A percentile compares a stretch with the other conserved stretches of the same genome.
phyloP scores from a whole-genome alignment of 2,888 invertebrate species.

The Caenorhabditis sp. region DNA sequence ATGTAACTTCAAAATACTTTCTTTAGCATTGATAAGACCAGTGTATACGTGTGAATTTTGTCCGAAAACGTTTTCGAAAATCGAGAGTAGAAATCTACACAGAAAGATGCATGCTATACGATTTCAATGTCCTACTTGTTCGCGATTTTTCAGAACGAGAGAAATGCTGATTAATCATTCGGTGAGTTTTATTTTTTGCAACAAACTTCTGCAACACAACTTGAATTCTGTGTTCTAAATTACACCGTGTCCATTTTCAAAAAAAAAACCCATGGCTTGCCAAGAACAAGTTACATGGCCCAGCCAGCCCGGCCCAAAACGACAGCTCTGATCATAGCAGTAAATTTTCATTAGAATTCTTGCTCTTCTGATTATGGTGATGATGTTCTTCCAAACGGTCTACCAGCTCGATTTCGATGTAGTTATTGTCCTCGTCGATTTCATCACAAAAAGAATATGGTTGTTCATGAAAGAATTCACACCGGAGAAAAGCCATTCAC shows the following conservation, averaged over 20 bases:
- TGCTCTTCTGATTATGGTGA: neutral
- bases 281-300: no score
- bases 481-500: constrained; percentile 63
- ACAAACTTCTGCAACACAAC: no score
- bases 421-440: constrained; percentile 52
- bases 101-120: constrained; percentile 23
- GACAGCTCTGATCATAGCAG: no score
- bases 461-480: constrained; percentile 57
- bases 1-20: neutral
- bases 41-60: constrained; percentile 26
- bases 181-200: constrained; percentile 9
- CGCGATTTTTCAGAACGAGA: constrained; percentile 24
- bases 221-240: no score
- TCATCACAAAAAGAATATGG: constrained; percentile 55
- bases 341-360: neutral
- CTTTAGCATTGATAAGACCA: constrained; percentile 16
- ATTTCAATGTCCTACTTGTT: constrained; percentile 16
- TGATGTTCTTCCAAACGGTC: constrained; percentile 17
- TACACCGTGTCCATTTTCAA: no score
- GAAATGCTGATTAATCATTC: constrained; percentile 25
- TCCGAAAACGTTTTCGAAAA: constrained; percentile 21
- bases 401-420: constrained; percentile 48
- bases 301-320: no score
- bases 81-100: constrained; percentile 16
- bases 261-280: no score